Base-by-base conservation (phyloP, 1,140 invertebrate species). In the Apis laboriosa region DNA sequence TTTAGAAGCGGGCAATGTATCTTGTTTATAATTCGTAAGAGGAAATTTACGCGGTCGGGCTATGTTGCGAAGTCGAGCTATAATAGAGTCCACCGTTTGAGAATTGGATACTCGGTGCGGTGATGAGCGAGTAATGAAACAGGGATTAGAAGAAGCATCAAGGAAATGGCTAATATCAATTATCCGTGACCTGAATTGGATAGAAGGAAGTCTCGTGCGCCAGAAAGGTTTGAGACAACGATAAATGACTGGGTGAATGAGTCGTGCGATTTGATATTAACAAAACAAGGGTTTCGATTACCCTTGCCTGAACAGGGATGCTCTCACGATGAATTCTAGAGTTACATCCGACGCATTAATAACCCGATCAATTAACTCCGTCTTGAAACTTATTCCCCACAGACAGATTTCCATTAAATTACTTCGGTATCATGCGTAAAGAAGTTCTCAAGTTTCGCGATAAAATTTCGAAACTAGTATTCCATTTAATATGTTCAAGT, bases 161-260 rank as follows among this genome's bases (percentile, higher is more conserved):
- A 15, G 58, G 34, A 86, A 86, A 86, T 86, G 66, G 70, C 68
- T 77, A 77, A 82, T 85, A 85, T 86, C 85, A 77, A 85, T 82
- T 85, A 85, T 63, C 49, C 12, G 13, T 43, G 43, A 70, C 51
- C 61, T 68, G 56, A 71, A 85, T 53, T 63, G 78, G 3, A 19
- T 11, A 12, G 24, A 34, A 55, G 63, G 7, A 19, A 11, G 19
- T 17, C 28, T 71, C 77, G 78, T 49, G 43, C 24, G 58, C 76
- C 61, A 55, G 64, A 34, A 75, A 61, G 17, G 51, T 53, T 74
- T 13, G 53, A 51, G 28, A 56, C 56, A 72, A 76, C 70, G 64
- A 17, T 68, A 56, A 21, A 61, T 56, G 74, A 84, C n/a, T 12
- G 34, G 34, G 8, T 43, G 75, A 85, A 63, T 53, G 49, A 63